Base-by-base conservation (phyloP, 2,888 invertebrate genomes). In the Drosophila formosana region DNA sequence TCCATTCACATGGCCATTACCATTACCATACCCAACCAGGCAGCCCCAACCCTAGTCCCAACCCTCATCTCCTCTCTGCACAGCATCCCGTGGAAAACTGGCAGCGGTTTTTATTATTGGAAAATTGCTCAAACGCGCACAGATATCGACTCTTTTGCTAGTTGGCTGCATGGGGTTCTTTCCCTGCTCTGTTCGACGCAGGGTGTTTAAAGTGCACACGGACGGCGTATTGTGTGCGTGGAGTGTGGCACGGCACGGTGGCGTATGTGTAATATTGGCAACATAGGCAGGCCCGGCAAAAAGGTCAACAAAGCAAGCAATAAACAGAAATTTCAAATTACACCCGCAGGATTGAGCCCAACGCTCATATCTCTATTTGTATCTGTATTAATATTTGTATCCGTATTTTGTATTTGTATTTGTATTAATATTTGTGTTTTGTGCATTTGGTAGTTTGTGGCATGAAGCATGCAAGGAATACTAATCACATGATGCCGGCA, bases 241-340 rank as follows among this genome's bases (percentile, higher is more conserved):
- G 28, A 30, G 28, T 28, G 28, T 4, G 4, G 28, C 28, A 26
- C 26, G 26, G 26, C 26, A 37, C 45, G 39, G 37, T 34, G 45
- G 62, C 25, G 55, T 63, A 56, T 70, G 46, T 37, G 43, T 51
- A 46, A 66, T 62, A 70, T 75, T 66, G 60, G 60, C 66, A 60
- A 61, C 52, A 30, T 28, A 37, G 11, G 7, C 23, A 25, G 41
- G n/a, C 23, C 23, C n/a, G 11, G 34, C 63, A 61, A 60, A 70
- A 72, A 56, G 45, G 61, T 61, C 65, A 66, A 66, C 69, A 72
- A 70, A 64, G 56, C 50, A 64, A 63, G 57, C 73, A 56, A 71
- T 70, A 77, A 76, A 69, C 68, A 64, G 55, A 66, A 64, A 58
- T 64, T 74, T 76, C 57, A 66, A 71, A 77, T 77, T 73, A 76